Evolutionary conservation across 1,140 invertebrate genomes (phyloP).

Genomic region (Leptonema lineaticorne): DNA sequence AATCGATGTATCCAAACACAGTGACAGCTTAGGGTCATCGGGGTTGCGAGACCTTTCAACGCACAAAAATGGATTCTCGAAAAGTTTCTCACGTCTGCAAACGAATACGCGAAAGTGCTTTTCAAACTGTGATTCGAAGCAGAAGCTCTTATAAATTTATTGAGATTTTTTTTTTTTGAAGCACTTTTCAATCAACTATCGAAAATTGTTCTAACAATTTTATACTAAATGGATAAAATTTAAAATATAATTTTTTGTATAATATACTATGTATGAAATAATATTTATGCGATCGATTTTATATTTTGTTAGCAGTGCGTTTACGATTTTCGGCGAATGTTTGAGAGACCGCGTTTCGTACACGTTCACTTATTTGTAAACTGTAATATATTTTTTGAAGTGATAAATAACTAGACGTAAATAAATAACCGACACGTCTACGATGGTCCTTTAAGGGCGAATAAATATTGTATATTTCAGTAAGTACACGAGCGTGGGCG

Average conservation of each 20-base stretch:
- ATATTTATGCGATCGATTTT: too few relatives aligned
- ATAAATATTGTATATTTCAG: background rate
- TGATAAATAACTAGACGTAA: background rate
- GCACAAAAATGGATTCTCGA: background rate
- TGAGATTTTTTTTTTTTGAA: too few relatives aligned
- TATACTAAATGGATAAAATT: too few relatives aligned
- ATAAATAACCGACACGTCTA: background rate
- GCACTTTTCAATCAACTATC: too few relatives aligned
- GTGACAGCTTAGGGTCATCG: background rate
- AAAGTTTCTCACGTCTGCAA: background rate
- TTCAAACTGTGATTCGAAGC: too few relatives aligned
- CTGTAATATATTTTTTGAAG: too few relatives aligned
- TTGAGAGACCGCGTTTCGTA: too few relatives aligned
- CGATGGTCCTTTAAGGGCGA: background rate
- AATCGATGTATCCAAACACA: conserved; percentile 12
- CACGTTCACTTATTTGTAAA: background rate
- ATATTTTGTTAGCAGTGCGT: too few relatives aligned
- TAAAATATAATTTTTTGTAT: background rate
- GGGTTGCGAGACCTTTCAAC: conserved; percentile 5
- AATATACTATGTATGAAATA: background rate
- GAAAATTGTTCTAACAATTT: too few relatives aligned
- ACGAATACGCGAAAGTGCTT: too few relatives aligned
- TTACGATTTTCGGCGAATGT: too few relatives aligned
- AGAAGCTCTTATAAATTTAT: too few relatives aligned
- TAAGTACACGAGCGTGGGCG: background rate